Base-by-base conservation (phyloP, 2,113 vertebrate species). In the Dicrurus megarhynchus region DNA sequence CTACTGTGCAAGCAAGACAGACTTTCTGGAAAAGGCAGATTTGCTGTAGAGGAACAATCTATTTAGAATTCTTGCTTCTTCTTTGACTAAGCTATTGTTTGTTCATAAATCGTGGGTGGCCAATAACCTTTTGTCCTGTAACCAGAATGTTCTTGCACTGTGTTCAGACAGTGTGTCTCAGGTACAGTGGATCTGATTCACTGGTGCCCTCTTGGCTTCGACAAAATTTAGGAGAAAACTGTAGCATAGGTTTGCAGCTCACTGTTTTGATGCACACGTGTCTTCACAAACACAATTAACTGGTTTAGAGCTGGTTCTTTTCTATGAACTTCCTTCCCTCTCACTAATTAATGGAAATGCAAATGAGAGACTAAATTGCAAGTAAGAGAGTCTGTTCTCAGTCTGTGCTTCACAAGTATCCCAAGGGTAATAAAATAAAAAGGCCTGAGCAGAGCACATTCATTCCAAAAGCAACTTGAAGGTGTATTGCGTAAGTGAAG, bases 361-460 rank as follows among this genome's bases (percentile, higher is more conserved):
- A 97, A 97, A 97, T 94, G 61, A 91, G 95, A 87, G 90, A 93
- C 71, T 94, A 88, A 96, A 96, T 96, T 95, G 90, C 46, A 96
- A 93, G 63, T 78, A 80, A 84, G 65, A 91, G 75, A 87, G 69
- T 95, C 84, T 90, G 49, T 93, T 96, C 89, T 88, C 88, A 94
- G 52, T 56, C 87, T 89, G 32, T 80, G 61, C 74, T 96, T 95
- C 92, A 92, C 93, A 97, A 71, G 37, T 37, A 68, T 93, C 87
- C 42, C 83, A 55, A 80, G 53, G 82, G 83, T 84, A 97, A 97
- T 91, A 93, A 93, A 97, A 92, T 64, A 74, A 93, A 93, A 95
- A 82, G 42, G 35, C 76, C 69, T 78, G 39, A 91, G 67, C 41
- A 68, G 39, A 97, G 44, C 60, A 84, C 60, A 60, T 93, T 71